These are phyloP conservation scores for Seira ritae DNA, from an alignment of 2,888 invertebrate genomes.

Conservation along the genomic window DNA sequence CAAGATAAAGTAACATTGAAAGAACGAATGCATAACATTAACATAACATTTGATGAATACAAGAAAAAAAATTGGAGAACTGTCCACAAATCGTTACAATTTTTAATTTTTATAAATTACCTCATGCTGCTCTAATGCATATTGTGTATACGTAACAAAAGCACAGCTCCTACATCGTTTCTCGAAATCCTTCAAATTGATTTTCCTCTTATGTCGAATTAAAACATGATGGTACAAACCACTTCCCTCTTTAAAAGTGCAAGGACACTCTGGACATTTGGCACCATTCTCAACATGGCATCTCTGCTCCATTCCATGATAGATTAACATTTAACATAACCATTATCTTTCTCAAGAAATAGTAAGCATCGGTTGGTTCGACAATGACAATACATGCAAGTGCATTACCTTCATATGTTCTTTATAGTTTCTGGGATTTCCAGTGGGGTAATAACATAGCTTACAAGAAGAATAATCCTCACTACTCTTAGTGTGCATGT, in stretches of 20 bases:
- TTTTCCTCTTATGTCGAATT: not conserved
- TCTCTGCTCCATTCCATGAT: no score
- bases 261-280: conserved; percentile 8
- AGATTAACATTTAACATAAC: no score
- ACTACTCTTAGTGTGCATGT: not conserved
- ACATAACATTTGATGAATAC: no score
- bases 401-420: not conserved
- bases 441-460: not conserved
- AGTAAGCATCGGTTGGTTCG: no score
- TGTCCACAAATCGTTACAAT: no score
- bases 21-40: no score
- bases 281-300: conserved; percentile 12
- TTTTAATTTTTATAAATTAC: not conserved
- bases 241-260: not conserved
- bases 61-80: no score
- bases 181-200: not conserved
- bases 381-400: no score
- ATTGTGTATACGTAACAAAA: not conserved
- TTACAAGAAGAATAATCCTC: not conserved
- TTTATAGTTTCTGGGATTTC: not conserved
- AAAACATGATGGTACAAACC: not conserved
- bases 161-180: not conserved
- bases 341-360: no score
- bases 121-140: not conserved
- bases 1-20: no score